Conservation (phyloP, 35 echinoderm and acorn worm species). For the Apostichopus parvimensis region DNA sequence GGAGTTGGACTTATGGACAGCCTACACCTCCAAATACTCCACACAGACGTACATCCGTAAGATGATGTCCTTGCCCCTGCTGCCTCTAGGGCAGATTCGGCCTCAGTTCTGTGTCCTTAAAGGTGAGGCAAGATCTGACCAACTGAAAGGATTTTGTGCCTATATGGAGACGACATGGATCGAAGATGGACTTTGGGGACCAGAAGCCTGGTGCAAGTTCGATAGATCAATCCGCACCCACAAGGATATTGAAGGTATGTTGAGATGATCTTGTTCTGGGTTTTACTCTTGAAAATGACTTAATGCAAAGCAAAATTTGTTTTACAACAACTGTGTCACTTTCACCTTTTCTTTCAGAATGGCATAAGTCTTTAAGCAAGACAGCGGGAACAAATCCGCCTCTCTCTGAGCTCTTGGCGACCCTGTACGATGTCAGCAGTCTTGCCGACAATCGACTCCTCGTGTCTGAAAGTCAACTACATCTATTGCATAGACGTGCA, state of each 20-base stretch:
- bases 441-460: neutral
- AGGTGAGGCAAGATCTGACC: neutral
- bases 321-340: neutral
- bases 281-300: neutral
- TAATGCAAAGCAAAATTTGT: neutral
- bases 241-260: conserved; percentile 43
- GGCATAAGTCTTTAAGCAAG: neutral
- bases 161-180: conserved; percentile 36
- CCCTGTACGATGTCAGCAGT: neutral
- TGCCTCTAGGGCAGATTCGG: conserved; percentile 1
- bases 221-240: conserved; percentile 8
- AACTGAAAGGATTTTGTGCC: neutral
- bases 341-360: neutral
- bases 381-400: neutral
- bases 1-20: conserved; percentile 4
- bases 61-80: neutral
- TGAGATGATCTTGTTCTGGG: neutral
- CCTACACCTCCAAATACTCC: neutral
- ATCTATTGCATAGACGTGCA: neutral
- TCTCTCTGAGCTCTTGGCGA: neutral
- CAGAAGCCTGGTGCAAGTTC: conserved; percentile 19
- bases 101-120: neutral
- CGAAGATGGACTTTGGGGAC: neutral
- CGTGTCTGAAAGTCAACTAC: neutral
- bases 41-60: neutral